Conservation (phyloP, 1,140 invertebrate species). For the Cherax destructor region DNA sequence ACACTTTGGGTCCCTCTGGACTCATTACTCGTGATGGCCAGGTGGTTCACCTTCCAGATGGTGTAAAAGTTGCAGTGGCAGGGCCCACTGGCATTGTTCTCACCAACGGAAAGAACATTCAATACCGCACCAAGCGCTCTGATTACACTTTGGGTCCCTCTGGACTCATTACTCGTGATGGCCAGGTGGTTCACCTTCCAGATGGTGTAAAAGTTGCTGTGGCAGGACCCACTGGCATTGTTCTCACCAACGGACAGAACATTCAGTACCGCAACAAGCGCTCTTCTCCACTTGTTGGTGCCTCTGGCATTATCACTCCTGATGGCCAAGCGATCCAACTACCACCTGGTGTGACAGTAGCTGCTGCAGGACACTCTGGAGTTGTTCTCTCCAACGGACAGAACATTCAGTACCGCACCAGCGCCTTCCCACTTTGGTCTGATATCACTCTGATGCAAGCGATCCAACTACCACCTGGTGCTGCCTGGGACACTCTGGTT, state of each 20-base stretch:
- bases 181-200: background rate
- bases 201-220: background rate
- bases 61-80: slow-evolving; percentile 6
- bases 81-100: slow-evolving; percentile 23
- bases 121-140: slow-evolving; percentile 7
- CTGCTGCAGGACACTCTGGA: slow-evolving; percentile 12
- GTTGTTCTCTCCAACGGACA: slow-evolving; percentile 48
- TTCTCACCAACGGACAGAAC: background rate
- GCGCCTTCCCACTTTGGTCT: too few relatives aligned
- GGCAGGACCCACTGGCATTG: background rate
- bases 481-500: slow-evolving; percentile 21
- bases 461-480: slow-evolving; percentile 26
- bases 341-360: slow-evolving; percentile 21
- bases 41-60: slow-evolving; percentile 21
- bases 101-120: slow-evolving; percentile 4
- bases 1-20: background rate
- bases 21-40: slow-evolving; percentile 23
- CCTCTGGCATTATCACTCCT: slow-evolving; percentile 6
- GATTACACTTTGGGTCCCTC: background rate
- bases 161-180: slow-evolving; percentile 3
- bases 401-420: slow-evolving; percentile 33
- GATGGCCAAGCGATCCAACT: slow-evolving; percentile 37
- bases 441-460: background rate
- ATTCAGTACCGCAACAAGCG: slow-evolving; percentile 21
- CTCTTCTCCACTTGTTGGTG: background rate